These are phyloP conservation scores for Eulacestoma nigropectus DNA, from an alignment of 2,113 vertebrate genomes.

Conservation along the genomic window DNA sequence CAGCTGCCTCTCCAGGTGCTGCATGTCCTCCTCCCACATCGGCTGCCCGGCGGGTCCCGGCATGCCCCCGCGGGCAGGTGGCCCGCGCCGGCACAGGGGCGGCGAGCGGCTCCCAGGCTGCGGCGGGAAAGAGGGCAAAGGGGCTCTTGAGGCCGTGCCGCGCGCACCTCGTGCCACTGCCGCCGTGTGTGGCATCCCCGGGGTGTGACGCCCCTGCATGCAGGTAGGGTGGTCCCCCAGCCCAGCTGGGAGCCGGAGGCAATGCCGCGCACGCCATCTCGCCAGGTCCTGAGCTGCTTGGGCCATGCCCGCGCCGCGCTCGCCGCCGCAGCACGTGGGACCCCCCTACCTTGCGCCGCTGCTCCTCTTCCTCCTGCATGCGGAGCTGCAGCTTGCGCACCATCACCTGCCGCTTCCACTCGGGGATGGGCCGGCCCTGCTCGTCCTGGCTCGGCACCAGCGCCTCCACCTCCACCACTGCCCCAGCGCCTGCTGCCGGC, in stretches of 20 bases:
- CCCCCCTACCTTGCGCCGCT: conserved; percentile 84
- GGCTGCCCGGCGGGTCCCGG: conserved; percentile 87
- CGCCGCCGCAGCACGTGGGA: background rate
- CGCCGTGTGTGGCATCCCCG: background rate
- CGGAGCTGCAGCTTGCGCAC: conserved; percentile 92
- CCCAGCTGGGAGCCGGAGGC: background rate
- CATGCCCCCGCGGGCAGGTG: conserved; percentile 77
- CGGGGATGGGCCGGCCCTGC: conserved; percentile 83
- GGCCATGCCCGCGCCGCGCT: background rate
- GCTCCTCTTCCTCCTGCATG: conserved; percentile 94
- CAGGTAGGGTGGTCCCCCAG: background rate
- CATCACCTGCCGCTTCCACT: conserved; percentile 98
- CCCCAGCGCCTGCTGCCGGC: conserved; percentile 49
- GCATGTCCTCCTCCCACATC: conserved; percentile 88
- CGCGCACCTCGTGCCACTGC: accelerated
- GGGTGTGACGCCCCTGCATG: background rate
- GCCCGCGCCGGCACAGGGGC: conserved; percentile 83
- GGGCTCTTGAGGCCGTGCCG: conserved; percentile 47
- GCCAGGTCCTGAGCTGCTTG: background rate
- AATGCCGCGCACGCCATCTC: background rate
- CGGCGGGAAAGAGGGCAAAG: conserved; percentile 77
- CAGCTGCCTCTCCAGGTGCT: conserved; percentile 90
- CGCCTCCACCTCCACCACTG: conserved; percentile 77
- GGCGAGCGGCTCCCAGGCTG: conserved; percentile 75
- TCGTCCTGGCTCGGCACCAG: conserved; percentile 91